These are phyloP conservation scores for Callionymus lyra DNA, from an alignment of 2,113 vertebrate genomes.

Conservation along the genomic window DNA sequence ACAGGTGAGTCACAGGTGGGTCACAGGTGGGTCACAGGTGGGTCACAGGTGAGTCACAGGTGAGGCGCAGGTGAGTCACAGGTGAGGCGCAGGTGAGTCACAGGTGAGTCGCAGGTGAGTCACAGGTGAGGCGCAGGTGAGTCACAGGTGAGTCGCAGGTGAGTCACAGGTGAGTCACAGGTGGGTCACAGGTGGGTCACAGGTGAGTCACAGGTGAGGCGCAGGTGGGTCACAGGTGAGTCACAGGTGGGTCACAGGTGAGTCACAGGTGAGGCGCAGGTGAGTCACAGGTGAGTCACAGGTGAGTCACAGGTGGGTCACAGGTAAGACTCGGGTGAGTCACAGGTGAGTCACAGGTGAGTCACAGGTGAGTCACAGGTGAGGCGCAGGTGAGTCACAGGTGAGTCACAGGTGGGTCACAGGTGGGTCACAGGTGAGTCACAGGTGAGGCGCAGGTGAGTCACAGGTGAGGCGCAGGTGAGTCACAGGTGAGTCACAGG, in stretches of 20 bases:
- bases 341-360: too few species aligned
- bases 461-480: too few species aligned
- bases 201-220: background rate
- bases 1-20: background rate
- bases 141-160: background rate
- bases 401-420: too few species aligned
- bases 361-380: background rate
- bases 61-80: too few species aligned
- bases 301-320: slow-evolving; percentile 1
- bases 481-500: background rate
- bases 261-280: background rate
- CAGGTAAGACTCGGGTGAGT: background rate
- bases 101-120: background rate
- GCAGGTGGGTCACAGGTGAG: too few species aligned
- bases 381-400: background rate
- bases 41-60: too few species aligned
- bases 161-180: background rate
- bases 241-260: slow-evolving; percentile 1
- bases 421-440: slow-evolving; percentile 2
- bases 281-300: too few species aligned
- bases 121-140: too few species aligned
- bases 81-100: background rate
- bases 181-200: background rate
- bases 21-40: background rate
- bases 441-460: background rate